phyloP scores from a whole-genome alignment of 2,113 vertebrate species.

The Recurvirostra avosetta region DNA sequence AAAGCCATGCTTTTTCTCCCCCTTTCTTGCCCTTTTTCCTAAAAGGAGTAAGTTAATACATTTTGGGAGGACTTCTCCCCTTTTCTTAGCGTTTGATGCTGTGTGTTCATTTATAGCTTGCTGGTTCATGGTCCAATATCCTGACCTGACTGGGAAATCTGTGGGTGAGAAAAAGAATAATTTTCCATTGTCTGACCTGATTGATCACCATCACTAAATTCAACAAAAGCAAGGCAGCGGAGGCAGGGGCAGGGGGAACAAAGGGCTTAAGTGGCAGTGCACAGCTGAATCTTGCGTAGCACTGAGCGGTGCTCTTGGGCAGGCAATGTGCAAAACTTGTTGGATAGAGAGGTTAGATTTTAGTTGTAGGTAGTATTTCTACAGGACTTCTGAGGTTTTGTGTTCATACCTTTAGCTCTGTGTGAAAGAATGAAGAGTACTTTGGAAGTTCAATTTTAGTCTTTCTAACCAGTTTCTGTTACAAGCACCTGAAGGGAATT shows the following conservation, averaged over 20 bases:
- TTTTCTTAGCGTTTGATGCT: background rate
- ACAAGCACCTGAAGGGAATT: background rate
- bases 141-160: background rate
- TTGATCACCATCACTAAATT: background rate
- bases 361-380: background rate
- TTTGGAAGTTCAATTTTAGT: background rate
- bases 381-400: background rate
- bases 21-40: background rate
- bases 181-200: background rate
- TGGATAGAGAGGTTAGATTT: background rate
- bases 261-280: background rate
- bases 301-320: background rate
- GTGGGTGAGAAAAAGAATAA: background rate
- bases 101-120: fast-evolving
- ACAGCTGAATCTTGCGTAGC: background rate
- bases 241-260: background rate
- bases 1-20: background rate
- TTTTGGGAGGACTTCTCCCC: background rate
- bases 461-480: background rate
- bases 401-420: background rate
- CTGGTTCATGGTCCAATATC: background rate
- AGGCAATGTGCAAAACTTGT: background rate
- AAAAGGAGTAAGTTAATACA: background rate
- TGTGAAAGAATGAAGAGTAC: background rate
- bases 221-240: background rate